Percentiles rank a stretch among this genome's conserved stretches.
phyloP scores from a whole-genome alignment of 2,113 vertebrate species.

The Lutjanus erythropterus region DNA sequence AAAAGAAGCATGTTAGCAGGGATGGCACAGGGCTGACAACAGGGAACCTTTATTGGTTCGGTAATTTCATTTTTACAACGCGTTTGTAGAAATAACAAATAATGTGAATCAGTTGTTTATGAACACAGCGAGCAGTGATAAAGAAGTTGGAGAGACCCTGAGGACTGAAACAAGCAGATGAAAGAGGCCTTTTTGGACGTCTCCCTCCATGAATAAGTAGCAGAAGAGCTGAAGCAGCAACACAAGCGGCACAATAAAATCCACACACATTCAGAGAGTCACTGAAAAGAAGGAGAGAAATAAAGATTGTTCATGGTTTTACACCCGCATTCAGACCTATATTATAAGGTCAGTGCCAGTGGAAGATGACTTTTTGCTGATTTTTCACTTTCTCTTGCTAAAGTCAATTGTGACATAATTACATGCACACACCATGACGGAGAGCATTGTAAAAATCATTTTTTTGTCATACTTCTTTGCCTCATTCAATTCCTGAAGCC shows the following conservation, averaged over 20 bases:
- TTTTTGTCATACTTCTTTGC: constrained; percentile 30
- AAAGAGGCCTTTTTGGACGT: constrained; percentile 37
- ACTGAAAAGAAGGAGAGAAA: constrained; percentile 15
- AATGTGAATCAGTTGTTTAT: constrained; percentile 30
- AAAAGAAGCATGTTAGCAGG: not conserved
- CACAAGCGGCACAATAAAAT: constrained; percentile 41
- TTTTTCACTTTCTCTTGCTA: constrained; percentile 28
- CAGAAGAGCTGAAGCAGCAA: constrained; percentile 60
- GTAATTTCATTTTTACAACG: constrained; percentile 30
- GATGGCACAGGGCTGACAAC: not conserved
- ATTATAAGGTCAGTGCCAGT: constrained; percentile 12
- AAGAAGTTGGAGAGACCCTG: constrained; percentile 38
- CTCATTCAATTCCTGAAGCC: constrained; percentile 22
- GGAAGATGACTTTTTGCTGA: constrained; percentile 43
- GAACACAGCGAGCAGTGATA: constrained; percentile 23
- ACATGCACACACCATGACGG: constrained; percentile 20
- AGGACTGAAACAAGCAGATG: constrained; percentile 44
- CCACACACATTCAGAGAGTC: constrained; percentile 25
- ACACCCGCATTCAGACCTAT: constrained; percentile 25
- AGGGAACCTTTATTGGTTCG: constrained; percentile 12
- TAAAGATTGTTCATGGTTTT: not conserved
- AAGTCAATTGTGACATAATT: constrained; percentile 41
- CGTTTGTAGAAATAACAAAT: constrained; percentile 46
- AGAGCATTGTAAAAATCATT: constrained; percentile 23
- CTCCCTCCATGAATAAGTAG: constrained; percentile 42